phyloP scores from a whole-genome alignment of 2,113 vertebrate genomes.

The Tupaia tana region DNA sequence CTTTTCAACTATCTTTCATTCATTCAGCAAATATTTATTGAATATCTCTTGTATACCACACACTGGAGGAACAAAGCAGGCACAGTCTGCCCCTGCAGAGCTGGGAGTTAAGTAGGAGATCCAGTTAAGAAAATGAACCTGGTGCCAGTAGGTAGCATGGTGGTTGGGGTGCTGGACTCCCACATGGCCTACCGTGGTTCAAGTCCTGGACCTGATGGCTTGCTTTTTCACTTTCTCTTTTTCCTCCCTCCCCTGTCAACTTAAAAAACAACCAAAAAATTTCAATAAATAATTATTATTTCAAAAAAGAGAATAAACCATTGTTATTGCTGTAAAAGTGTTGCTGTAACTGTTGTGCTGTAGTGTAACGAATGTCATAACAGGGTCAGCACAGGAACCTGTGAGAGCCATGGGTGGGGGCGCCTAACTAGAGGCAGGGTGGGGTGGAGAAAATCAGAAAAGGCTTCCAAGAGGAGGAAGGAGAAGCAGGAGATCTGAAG shows the following conservation, averaged over 20 bases:
- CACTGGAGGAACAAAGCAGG: background rate
- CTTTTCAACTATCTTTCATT: background rate
- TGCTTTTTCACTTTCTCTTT: too few relatives aligned
- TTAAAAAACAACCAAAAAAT: too few relatives aligned
- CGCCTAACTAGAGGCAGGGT: background rate
- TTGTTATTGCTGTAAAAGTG: background rate
- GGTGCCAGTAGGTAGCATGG: too few relatives aligned
- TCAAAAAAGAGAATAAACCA: background rate
- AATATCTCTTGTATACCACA: background rate
- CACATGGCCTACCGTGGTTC: too few relatives aligned
- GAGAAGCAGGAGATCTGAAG: background rate
- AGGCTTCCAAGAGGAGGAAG: background rate
- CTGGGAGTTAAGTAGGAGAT: background rate
- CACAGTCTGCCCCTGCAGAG: background rate
- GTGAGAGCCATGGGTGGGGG: background rate
- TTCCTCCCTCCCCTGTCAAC: too few relatives aligned
- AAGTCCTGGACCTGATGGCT: too few relatives aligned
- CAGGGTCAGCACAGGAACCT: background rate
- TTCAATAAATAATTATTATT: too few relatives aligned
- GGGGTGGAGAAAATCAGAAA: background rate
- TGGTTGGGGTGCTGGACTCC: too few relatives aligned
- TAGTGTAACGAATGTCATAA: background rate
- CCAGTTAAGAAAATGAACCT: background rate
- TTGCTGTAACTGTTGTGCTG: background rate
- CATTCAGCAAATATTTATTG: conserved; percentile 12